These are phyloP conservation scores for Temnothorax nylanderi DNA, from an alignment of 1,140 invertebrate species.

Conservation along the genomic window DNA sequence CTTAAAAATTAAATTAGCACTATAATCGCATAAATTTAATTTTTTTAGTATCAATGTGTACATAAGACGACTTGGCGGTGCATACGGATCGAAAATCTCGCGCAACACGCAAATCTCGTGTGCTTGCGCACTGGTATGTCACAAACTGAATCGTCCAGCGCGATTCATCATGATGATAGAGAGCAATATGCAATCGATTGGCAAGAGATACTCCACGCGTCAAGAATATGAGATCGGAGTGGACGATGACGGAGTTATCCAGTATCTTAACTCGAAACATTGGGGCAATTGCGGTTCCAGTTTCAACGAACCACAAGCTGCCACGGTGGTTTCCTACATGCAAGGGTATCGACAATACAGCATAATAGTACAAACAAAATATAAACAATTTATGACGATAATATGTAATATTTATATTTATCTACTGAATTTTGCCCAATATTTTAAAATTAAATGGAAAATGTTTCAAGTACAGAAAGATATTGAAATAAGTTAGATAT, in stretches of 20 bases:
- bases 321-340: too few relatives aligned
- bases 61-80: conserved; percentile 89
- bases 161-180: conserved; percentile 88
- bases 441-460: neutral
- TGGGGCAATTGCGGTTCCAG: conserved; percentile 89
- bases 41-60: conserved; percentile 87
- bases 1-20: neutral
- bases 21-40: neutral
- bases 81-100: conserved; percentile 90
- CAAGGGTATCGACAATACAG: neutral
- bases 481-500: neutral
- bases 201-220: conserved; percentile 87
- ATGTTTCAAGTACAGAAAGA: neutral
- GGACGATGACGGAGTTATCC: conserved; percentile 88
- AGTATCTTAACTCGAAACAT: conserved; percentile 87
- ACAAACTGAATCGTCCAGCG: conserved; percentile 87
- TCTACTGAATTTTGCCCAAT: neutral
- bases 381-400: neutral
- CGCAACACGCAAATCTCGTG: conserved; percentile 86
- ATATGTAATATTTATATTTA: neutral
- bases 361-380: neutral
- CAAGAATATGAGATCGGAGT: conserved; percentile 90
- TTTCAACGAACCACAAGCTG: conserved; percentile 85
- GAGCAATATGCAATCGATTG: conserved; percentile 89
- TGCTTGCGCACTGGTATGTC: conserved; percentile 88